Percentiles rank a stretch among this genome's conserved stretches.
These are phyloP conservation scores for Argyresthia goedartella DNA, from an alignment of 2,888 invertebrate species.

Conservation along the genomic window DNA sequence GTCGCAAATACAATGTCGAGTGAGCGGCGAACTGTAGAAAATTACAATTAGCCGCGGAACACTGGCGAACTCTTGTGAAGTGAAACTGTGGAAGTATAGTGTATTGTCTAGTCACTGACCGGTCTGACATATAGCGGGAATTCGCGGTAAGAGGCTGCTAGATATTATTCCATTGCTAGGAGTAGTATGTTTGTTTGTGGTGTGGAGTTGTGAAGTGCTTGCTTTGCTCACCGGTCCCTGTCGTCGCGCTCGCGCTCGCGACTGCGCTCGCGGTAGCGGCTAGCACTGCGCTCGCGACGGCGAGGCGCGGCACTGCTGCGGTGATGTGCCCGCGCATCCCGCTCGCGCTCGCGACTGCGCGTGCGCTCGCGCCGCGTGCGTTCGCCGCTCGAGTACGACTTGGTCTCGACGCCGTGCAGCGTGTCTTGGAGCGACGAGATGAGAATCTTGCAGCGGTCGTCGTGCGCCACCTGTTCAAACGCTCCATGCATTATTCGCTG, in stretches of 20 bases:
- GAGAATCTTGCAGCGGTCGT: constrained; percentile 97
- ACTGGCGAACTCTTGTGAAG: too few species aligned
- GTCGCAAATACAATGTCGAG: too few species aligned
- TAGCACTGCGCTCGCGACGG: constrained; percentile 8
- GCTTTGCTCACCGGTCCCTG: constrained; percentile 41
- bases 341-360: constrained; percentile 59
- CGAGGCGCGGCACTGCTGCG: constrained; percentile 40
- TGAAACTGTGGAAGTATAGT: too few species aligned
- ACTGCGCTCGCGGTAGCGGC: constrained; percentile 48
- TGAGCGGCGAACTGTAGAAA: too few species aligned
- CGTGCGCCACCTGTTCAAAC: constrained; percentile 88
- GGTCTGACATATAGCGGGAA: too few species aligned
- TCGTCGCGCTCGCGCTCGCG: constrained; percentile 59
- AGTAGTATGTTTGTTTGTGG: too few species aligned
- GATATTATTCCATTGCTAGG: too few species aligned
- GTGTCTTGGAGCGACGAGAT: constrained; percentile 98
- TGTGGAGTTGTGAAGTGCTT: too few species aligned
- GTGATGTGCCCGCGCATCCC: constrained; percentile 38
- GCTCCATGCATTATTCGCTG: too few species aligned
- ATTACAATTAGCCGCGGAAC: too few species aligned
- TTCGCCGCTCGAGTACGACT: constrained; percentile 76
- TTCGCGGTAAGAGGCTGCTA: too few species aligned
- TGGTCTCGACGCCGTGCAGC: constrained; percentile 96
- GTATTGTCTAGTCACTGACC: too few species aligned
- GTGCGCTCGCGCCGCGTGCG: constrained; percentile 33